Base-by-base conservation (phyloP, 2,888 invertebrate species). In the Mamestra brassicae region DNA sequence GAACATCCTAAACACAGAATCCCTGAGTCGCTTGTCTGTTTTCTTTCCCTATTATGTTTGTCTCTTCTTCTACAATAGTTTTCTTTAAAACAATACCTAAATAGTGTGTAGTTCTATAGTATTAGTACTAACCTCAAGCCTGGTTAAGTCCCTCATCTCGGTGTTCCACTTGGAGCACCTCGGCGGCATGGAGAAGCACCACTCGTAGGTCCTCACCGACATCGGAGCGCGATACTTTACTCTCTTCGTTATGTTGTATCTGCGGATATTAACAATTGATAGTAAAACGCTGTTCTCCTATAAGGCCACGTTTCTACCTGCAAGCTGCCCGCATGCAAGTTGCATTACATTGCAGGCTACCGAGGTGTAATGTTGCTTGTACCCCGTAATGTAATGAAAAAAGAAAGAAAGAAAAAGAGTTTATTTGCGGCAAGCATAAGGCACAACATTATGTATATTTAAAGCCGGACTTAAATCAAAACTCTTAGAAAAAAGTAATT, bases 141-240 rank as follows among this genome's bases (percentile, higher is more conserved):
- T 97, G 88, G 97, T 97, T 79, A 97, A 97, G 88, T 98, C 97
- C 84, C 97, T 97, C 96, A 97, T 97, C 93, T 97, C 97, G 15
- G 97, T 97, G 89, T 96, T 97, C 92, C 97, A 98, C 89, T 97
- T 97, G 62, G 98, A 97, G 91, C 98, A 98, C 80, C 98, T 96
- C n/a, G 98, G 98, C 8, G 98, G 98, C 89, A 98, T 97, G 79
- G 97, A 97, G 89, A 98, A 94, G 89, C 98, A 98, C 98, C 98
- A 98, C 86, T 97, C 97, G 91, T 98, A 98, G 3, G 97, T 97
- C 80, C 98, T 97, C 66, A 98, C 97, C 5, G 97, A 95, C 92
- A 98, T 97, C 67, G 98, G 97, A 76, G 98, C 97, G 55, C 97
- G 97, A 87, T 97, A 97, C 85, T 97, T 97, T 72, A 97, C 97